Evolutionary conservation across 2,888 invertebrate species (phyloP), one percentile per base, ranked within the genome.

Genomic region (Acholoe squamosa): DNA sequence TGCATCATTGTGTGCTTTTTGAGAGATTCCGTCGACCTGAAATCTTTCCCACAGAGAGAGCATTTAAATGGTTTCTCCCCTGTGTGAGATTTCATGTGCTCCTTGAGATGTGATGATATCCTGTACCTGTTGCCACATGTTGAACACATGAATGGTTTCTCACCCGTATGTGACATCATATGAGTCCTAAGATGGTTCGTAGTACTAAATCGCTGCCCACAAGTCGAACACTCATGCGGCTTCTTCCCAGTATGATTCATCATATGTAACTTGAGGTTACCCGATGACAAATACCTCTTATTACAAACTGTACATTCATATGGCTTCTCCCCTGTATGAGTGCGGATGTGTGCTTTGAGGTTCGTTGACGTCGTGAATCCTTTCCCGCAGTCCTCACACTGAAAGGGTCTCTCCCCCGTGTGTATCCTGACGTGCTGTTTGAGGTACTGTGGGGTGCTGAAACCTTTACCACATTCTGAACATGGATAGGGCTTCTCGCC

Each of bases 321-420:
- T 12, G 77, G 77, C 28, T 77, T 76, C 31, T 76, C 76, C 28
- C 76, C 76, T 25, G 76, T 76, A 16, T 76, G 76, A 1, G 76
- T 76, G 25, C 19, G 25, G 28, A 76, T 76, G 76, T 76, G 76
- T 1, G 25, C 19, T 76, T 76, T 76, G 31, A 76, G 31, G 31
- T 76, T n/a, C 3, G 76, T 31, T 0, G 25, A 16, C 12, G 19
- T 22, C 3, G 31, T 76, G 31, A 22, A 76, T 19, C 76, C 76
- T 25, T 76, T 76, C 0, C 76, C 76, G 31, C 76, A 76, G 31
- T 28, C 25, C 0, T 22, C 16, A 76, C 76, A 76, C 28, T 25
- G 14, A 25, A 25, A 76, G n/a, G 31, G 76, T 16, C 31, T 76
- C 31, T 76, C 28, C 25, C 76, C 76, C 0, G 76, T 76, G 76